Evolutionary conservation across 1,140 invertebrate species (phyloP).

Genomic region (Metopolophium dirhodum): DNA sequence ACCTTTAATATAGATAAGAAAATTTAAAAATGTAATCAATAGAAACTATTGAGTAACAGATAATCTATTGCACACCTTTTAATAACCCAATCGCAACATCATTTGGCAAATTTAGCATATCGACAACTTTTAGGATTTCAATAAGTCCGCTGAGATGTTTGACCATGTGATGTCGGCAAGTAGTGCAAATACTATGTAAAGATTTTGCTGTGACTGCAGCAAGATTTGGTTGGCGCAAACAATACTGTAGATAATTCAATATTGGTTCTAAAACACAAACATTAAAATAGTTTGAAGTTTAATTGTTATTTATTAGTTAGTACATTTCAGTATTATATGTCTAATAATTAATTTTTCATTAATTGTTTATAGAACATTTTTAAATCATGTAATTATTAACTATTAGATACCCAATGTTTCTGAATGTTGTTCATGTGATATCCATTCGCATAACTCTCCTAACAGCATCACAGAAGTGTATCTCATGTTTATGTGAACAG

Average conservation of each 20-base stretch:
- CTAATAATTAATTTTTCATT: background rate
- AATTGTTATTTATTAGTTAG: background rate
- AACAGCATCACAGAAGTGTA: constrained; percentile 88
- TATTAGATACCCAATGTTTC: constrained; percentile 71
- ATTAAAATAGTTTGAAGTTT: constrained; percentile 14
- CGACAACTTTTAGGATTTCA: constrained; percentile 71
- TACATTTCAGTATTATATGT: background rate
- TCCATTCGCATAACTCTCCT: constrained; percentile 95
- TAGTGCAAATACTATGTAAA: constrained; percentile 76
- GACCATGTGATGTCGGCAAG: constrained; percentile 81
- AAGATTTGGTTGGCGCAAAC: constrained; percentile 76
- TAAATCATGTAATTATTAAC: background rate
- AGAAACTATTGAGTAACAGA: background rate
- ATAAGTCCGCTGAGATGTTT: constrained; percentile 78
- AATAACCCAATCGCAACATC: constrained; percentile 83
- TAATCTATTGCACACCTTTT: constrained; percentile 69
- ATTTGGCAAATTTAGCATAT: constrained; percentile 81
- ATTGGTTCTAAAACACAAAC: constrained; percentile 70
- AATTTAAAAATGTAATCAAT: background rate
- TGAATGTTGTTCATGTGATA: constrained; percentile 78
- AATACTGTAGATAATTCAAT: constrained; percentile 78
- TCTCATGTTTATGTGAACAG: constrained; percentile 85
- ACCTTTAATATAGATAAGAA: constrained; percentile 63
- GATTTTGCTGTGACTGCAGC: constrained; percentile 80
- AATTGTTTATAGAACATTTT: background rate